These are phyloP conservation scores for Holothuria scabra DNA, from an alignment of 53 echinoderm and acorn worm genomes.

Conservation along the genomic window DNA sequence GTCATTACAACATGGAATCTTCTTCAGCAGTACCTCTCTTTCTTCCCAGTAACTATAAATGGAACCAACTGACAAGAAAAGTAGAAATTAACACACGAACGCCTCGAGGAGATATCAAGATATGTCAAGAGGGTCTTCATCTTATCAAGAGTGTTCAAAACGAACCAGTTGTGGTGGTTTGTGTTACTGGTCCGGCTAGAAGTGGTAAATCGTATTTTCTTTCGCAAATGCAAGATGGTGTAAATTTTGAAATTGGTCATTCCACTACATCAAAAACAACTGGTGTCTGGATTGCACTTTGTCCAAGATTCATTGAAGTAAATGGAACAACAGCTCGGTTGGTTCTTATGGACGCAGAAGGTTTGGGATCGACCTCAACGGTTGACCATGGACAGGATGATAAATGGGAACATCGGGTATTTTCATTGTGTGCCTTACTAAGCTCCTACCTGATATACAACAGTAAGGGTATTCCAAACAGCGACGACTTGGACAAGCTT, in stretches of 20 bases:
- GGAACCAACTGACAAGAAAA: too few relatives aligned
- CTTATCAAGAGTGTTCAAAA: neutral
- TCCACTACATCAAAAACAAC: slow-evolving; percentile 17
- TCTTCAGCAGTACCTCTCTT: too few relatives aligned
- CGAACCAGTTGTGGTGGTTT: neutral
- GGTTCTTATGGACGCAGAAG: slow-evolving; percentile 1
- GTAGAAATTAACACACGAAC: too few relatives aligned
- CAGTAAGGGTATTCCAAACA: neutral
- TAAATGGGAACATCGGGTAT: neutral
- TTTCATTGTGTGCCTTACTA: neutral
- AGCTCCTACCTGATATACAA: neutral
- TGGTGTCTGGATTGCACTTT: slow-evolving; percentile 21
- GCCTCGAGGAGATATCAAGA: too few relatives aligned
- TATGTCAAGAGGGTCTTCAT: slow-evolving; percentile 23
- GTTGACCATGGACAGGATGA: neutral
- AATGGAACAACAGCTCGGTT: too few relatives aligned
- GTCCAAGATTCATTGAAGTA: too few relatives aligned
- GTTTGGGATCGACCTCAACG: neutral
- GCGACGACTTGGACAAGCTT: neutral
- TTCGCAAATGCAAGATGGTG: slow-evolving; percentile 29
- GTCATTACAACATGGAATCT: too few relatives aligned
- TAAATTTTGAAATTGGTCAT: slow-evolving; percentile 1
- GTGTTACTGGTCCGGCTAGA: slow-evolving; percentile 27
- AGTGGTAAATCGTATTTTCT: slow-evolving; percentile 26
- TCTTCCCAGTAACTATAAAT: too few relatives aligned